Base-by-base conservation (phyloP, 2,888 invertebrate species). In the Sceliomorpha sp. region DNA sequence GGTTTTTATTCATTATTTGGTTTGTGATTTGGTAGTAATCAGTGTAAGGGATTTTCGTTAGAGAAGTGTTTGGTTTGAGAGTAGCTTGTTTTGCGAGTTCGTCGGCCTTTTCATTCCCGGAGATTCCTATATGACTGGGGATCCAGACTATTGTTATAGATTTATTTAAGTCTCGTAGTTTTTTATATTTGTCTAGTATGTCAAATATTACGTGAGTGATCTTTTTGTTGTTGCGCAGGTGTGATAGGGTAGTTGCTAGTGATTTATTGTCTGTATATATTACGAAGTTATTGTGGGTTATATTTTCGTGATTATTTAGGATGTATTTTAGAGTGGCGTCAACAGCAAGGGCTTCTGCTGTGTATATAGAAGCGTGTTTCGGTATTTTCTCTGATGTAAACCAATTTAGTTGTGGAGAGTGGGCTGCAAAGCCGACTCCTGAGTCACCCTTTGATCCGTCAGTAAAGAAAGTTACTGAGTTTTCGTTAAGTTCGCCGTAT, bases 381-480 rank as follows among this genome's bases (percentile, higher is more conserved):
- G 9, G 34, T 8, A 37, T 37, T 37, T 15, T 37, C n/a, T 37
- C 8, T n/a, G 37, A 15, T n/a, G 9, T 15, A 3, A 17, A 6
- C 14, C 14, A 15, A 5, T 6, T 9, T 4, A 5, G 7, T n/a
- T n/a, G n/a, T n/a, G n/a, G n/a, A n/a, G n/a, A n/a, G n/a, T n/a
- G n/a, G n/a, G n/a, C n/a, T n/a, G n/a, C n/a, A n/a, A n/a, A n/a
- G n/a, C n/a, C n/a, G n/a, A 9, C 15, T 3, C 14, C n/a, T 5
- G 14, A n/a, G 2, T 5, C n/a, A 8, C 2, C 17, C 17, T 37
- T 37, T 15, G 14, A 37, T 1, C 37, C 37, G 8, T 37, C 37
- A 2, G 37, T 37, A 9, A 10, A 45, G 50, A 37, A 31, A 62
- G 48, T 50, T 14, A 37, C 40, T n/a, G n/a, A n/a, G n/a, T n/a